Conservation (phyloP, 1,140 invertebrate species). For the Heliconius nattereri region DNA sequence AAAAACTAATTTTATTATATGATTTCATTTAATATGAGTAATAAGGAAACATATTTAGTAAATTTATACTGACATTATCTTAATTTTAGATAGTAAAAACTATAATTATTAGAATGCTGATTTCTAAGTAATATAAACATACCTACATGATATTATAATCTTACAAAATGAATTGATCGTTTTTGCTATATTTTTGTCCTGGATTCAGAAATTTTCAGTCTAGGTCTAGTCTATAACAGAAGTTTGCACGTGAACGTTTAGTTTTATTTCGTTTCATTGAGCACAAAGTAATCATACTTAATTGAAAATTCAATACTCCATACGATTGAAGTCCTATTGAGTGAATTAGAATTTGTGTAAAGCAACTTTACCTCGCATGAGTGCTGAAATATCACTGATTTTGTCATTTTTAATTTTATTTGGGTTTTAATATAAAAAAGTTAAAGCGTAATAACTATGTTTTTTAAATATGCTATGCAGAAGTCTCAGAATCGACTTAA, state of each 20-base stretch:
- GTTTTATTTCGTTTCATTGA: not conserved
- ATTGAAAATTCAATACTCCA: not conserved
- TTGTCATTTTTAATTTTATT: not conserved
- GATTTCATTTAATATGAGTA: not conserved
- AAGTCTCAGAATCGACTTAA: no score
- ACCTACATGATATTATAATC: not conserved
- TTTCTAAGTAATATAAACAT: conserved; percentile 1
- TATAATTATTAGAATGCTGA: not conserved
- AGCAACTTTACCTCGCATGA: not conserved
- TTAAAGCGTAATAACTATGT: no score
- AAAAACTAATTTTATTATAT: conserved; percentile 5
- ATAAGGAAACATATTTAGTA: conserved; percentile 6
- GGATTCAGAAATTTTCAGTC: no score
- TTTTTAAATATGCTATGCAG: no score
- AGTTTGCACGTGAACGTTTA: not conserved
- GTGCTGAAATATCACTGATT: not conserved
- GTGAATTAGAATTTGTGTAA: not conserved
- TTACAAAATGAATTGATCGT: no score
- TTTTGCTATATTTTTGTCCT: no score
- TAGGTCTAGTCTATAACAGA: not conserved
- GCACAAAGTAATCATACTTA: not conserved
- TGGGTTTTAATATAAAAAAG: no score
- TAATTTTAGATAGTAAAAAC: conserved; percentile 11
- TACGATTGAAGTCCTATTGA: not conserved
- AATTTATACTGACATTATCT: not conserved